Conservation (phyloP, 1,140 invertebrate species). For the Neuroterus valhalla region DNA sequence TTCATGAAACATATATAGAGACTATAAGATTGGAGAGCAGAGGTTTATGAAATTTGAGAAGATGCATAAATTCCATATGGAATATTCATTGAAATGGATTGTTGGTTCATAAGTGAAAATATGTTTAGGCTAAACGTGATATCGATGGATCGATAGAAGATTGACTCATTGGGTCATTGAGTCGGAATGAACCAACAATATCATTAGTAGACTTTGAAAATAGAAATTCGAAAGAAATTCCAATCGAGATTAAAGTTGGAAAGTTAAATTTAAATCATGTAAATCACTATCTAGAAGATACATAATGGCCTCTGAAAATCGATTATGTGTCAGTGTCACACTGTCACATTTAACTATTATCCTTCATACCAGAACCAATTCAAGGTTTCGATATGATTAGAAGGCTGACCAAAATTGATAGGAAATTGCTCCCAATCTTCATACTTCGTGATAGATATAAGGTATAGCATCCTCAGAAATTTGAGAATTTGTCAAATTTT, state of each 20-base stretch:
- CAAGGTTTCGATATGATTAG: slow-evolving; percentile 4
- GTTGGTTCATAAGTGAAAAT: no score
- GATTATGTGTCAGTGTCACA: slow-evolving; percentile 20
- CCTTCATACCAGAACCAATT: neutral
- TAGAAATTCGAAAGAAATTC: no score
- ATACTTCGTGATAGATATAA: no score
- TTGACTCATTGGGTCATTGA: no score
- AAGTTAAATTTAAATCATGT: neutral
- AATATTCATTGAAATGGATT: no score
- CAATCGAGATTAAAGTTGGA: neutral
- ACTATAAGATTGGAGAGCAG: neutral
- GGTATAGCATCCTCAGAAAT: no score
- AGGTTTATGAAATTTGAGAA: neutral
- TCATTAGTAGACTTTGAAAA: no score
- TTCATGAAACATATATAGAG: neutral
- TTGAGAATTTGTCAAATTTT: no score
- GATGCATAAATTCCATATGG: no score
- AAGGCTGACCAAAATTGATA: neutral
- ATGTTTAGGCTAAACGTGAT: no score
- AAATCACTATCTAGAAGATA: slow-evolving; percentile 2
- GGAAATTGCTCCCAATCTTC: neutral
- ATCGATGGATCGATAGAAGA: no score
- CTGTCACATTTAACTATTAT: neutral
- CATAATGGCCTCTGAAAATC: slow-evolving; percentile 14
- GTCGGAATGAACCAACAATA: no score